Evolutionary conservation across 1,140 invertebrate genomes (phyloP).

Genomic region (Cardiocondyla obscurior): DNA sequence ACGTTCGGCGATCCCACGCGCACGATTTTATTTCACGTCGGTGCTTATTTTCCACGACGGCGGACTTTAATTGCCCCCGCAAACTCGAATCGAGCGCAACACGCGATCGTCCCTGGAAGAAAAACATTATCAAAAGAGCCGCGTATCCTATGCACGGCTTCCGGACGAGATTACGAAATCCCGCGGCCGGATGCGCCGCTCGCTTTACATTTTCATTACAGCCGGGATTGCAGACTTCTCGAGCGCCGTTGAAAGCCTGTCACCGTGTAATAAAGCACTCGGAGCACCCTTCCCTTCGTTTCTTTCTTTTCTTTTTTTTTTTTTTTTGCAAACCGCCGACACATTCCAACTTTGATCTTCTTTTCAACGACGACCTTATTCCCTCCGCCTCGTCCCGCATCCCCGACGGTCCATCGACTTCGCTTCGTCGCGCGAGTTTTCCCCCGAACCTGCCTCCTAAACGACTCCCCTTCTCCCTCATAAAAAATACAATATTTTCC

Average conservation of each 20-base stretch:
- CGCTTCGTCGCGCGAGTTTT: background rate
- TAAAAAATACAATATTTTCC: slow-evolving; percentile 74
- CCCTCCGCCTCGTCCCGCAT: background rate
- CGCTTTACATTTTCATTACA: slow-evolving; percentile 67
- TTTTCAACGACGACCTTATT: slow-evolving; percentile 2
- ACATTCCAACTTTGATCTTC: slow-evolving; percentile 68
- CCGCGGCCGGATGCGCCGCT: slow-evolving; percentile 7
- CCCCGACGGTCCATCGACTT: background rate
- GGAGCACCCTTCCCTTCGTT: slow-evolving; percentile 29
- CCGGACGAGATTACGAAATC: slow-evolving; percentile 16
- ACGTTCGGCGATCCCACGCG: background rate
- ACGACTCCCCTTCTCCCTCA: slow-evolving; percentile 25
- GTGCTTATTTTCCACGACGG: slow-evolving; percentile 18
- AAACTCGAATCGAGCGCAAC: background rate
- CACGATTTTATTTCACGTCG: background rate
- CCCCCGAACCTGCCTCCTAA: slow-evolving; percentile 15
- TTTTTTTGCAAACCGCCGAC: slow-evolving; percentile 34
- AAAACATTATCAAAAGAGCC: slow-evolving; percentile 16
- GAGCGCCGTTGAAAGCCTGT: slow-evolving; percentile 41
- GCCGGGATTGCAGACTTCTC: slow-evolving; percentile 39
- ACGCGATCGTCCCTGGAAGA: slow-evolving; percentile 10
- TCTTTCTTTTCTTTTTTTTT: slow-evolving; percentile 43
- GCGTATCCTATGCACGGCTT: background rate
- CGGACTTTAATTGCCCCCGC: slow-evolving; percentile 24
- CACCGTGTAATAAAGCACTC: slow-evolving; percentile 62